Base-by-base conservation (phyloP, 2,888 invertebrate genomes). In the Anticlea derivata region DNA sequence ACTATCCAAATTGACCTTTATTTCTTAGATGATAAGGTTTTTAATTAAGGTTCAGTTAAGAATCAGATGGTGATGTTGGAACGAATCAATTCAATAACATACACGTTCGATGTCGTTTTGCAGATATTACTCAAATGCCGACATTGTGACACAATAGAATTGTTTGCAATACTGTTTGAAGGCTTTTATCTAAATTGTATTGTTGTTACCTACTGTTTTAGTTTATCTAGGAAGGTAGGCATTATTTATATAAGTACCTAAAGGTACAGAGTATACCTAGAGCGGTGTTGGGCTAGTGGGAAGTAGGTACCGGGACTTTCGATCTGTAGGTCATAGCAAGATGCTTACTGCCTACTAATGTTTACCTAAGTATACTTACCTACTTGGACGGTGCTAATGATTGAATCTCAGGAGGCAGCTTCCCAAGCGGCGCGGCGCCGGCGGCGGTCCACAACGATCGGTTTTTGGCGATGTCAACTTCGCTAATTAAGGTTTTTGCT, bases 21-120 rank as follows among this genome's bases (percentile, higher is more conserved):
- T 2, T 0, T 0, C 0, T 0, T 29, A 7, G 22, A 0, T 0
- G 0, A 46, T 64, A 71, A 59, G 50, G 55, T 35, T 2, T 5
- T 35, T 8, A 8, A 43, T 60, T 55, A 62, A 62, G 65, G 61
- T 58, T 58, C 60, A 53, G 60, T 63, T 62, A 66, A 65, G 68
- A 68, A 61, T 70, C 63, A 69, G 68, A 60, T 70, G 65, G 71
- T 66, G 70, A 72, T 57, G 62, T 55, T 65, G 52, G 66, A 63
- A 64, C 58, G 79, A 81, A 82, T 86, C 85, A 84, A 83, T 85
- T 80, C 80, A 79, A 83, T 85, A 85, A 83, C 76, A 81, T 69
- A 74, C 70, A 68, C 75, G 70, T 84, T 83, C 83, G 82, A 84
- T 84, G 71, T 73, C 75, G 71, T 76, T 75, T 54, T 63, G 66